Evolutionary conservation across 2,888 invertebrate species (phyloP).

Genomic region (Elmis aenea): DNA sequence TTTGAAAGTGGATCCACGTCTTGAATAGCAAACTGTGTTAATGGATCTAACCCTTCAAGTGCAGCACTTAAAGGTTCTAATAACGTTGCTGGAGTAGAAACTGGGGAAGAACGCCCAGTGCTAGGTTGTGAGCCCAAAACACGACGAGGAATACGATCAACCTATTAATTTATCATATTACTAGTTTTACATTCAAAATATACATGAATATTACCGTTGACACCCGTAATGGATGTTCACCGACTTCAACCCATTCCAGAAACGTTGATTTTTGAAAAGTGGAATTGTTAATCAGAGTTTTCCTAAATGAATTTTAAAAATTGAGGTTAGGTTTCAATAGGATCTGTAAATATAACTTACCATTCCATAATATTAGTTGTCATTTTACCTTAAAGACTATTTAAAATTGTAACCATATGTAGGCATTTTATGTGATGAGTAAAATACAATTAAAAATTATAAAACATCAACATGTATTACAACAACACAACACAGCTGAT

Average conservation of each 20-base stretch:
- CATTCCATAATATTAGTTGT: constrained; percentile 26
- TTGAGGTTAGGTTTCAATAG: constrained; percentile 1
- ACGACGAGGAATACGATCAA: constrained; percentile 52
- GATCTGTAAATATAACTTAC: constrained; percentile 14
- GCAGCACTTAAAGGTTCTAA: constrained; percentile 54
- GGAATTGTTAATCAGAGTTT: constrained; percentile 24
- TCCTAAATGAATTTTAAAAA: constrained; percentile 29
- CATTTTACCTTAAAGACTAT: too few species aligned
- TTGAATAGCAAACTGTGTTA: constrained; percentile 63
- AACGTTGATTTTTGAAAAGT: background rate
- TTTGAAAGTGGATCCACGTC: constrained; percentile 62
- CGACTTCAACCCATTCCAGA: constrained; percentile 27
- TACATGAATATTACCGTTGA: constrained; percentile 49
- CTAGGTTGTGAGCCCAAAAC: constrained; percentile 48
- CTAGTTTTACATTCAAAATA: too few species aligned
- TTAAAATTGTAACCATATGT: too few species aligned
- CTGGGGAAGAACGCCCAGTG: constrained; percentile 51
- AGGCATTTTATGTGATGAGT: too few species aligned
- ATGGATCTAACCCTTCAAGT: constrained; percentile 68
- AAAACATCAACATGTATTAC: too few species aligned
- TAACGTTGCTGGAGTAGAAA: constrained; percentile 41
- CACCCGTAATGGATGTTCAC: constrained; percentile 58
- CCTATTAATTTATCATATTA: too few species aligned
- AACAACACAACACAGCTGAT: too few species aligned
- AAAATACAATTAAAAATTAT: too few species aligned